These are phyloP conservation scores for Brachionus calyciflorus DNA, from an alignment of 1,140 invertebrate genomes.

Conservation along the genomic window DNA sequence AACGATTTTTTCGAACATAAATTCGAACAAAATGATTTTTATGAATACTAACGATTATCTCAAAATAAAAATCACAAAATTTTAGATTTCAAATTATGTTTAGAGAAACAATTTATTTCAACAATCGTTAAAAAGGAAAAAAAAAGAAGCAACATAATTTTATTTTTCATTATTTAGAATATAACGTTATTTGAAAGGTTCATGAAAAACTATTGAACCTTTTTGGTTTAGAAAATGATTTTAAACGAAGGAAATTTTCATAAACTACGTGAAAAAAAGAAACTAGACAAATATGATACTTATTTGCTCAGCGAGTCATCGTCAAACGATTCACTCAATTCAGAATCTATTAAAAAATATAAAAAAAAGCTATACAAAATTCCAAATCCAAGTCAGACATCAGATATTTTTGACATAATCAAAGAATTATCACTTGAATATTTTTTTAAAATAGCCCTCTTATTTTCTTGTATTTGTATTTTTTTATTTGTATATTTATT, in stretches of 20 bases:
- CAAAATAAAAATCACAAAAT: too few relatives aligned
- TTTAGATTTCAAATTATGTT: too few relatives aligned
- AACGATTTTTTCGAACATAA: too few relatives aligned
- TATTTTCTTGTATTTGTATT: neutral
- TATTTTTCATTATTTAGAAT: too few relatives aligned
- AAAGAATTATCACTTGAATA: conserved; percentile 13
- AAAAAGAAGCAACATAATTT: too few relatives aligned
- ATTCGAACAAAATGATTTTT: too few relatives aligned
- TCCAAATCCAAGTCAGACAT: neutral
- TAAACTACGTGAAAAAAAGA: neutral
- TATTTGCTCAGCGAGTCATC: neutral
- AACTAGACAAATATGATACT: neutral
- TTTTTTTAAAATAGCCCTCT: neutral
- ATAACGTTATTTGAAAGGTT: too few relatives aligned
- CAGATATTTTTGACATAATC: neutral
- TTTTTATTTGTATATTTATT: neutral
- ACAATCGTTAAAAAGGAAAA: too few relatives aligned
- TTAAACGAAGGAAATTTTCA: neutral
- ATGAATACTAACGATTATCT: too few relatives aligned
- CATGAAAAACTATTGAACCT: too few relatives aligned
- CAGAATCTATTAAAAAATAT: conserved; percentile 13
- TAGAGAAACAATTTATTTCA: too few relatives aligned
- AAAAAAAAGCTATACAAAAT: conserved; percentile 1
- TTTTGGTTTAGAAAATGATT: too few relatives aligned
- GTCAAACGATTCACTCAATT: neutral